Base-by-base conservation (phyloP, 2,113 vertebrate species). In the Myiopsitta monachus region DNA sequence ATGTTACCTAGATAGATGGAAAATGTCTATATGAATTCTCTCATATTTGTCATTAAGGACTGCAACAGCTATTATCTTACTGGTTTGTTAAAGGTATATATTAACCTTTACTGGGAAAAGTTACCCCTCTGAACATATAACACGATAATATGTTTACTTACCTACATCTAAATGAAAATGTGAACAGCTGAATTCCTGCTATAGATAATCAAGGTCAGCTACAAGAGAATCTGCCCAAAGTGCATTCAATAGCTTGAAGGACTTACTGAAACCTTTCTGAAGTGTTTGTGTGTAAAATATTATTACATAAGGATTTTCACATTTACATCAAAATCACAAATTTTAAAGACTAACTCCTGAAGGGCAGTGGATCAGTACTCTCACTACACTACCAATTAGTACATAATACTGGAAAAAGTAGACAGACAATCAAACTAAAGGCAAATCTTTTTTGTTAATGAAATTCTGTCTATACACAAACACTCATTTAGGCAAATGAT, bases 11-110 rank as follows among this genome's bases (percentile, higher is more conserved):
- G 30, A 88, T 62, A 88, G 38, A 92, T 30, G 38, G 79, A 73
- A 55, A 59, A 90, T 74, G 36, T 24, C 75, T 87, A 22, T 90
- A 79, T 87, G 72, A 91, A 72, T 86, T 70, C 39, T 78, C 76
- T 83, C 62, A 80, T 54, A 89, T 80, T 95, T 95, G 76, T 90
- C 31, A 69, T 67, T 55, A 87, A 83, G 80, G 69, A 95, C 12
- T 94, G 54, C 30, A 80, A 79, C 33, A 89, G 62, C 7, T 11
- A 36, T 83, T 86, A 89, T 2, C 57, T 55, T 75, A 62, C 16
- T n/a, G 5, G 4, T 23, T 55, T 44, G 19, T 55, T 68, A 36
- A 86, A 81, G 4, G 1, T 49, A 9, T 36, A 21, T 21, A 36
- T 49, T 63, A 51, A 49, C 4, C 36, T 33, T 31, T 67, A 23